phyloP scores from a whole-genome alignment of 2,797 vertebrate genomes.

The Galaxias olidus region DNA sequence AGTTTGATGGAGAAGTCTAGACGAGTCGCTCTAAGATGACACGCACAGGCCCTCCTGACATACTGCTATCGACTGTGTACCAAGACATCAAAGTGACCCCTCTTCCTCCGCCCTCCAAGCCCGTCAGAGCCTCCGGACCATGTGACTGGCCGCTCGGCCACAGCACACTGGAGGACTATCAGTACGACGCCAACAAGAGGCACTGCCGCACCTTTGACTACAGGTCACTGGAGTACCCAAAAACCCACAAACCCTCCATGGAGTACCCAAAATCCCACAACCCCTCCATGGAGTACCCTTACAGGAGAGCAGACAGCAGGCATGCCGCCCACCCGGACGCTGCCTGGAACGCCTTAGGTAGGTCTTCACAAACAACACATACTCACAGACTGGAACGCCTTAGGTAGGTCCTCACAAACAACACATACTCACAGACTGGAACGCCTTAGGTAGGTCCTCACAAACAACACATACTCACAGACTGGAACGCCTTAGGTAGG shows the following conservation, averaged over 20 bases:
- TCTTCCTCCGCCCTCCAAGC: slow-evolving; percentile 71
- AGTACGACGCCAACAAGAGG: slow-evolving; percentile 85
- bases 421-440: too few species aligned
- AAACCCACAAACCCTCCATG: slow-evolving; percentile 72
- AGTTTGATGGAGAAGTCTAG: slow-evolving; percentile 81
- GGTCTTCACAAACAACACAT: too few species aligned
- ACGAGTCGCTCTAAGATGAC: slow-evolving; percentile 94
- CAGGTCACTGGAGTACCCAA: slow-evolving; percentile 81
- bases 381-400: too few species aligned
- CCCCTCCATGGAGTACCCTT: slow-evolving; percentile 77
- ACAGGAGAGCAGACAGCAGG: slow-evolving; percentile 68
- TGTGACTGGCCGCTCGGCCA: slow-evolving; percentile 81
- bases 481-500: too few species aligned
- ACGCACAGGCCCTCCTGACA: slow-evolving; percentile 95
- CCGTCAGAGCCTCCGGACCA: slow-evolving; percentile 77
- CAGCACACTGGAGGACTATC: slow-evolving; percentile 76
- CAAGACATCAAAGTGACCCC: slow-evolving; percentile 88
- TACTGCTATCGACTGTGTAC: slow-evolving; percentile 93
- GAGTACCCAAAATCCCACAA: slow-evolving; percentile 74
- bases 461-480: too few species aligned
- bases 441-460: too few species aligned
- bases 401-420: too few species aligned
- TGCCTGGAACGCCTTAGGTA: slow-evolving; percentile 68
- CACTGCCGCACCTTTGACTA: slow-evolving; percentile 89
- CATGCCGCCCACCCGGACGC: slow-evolving; percentile 75